Conservation (phyloP, 2,797 vertebrate genomes). For the Tolypeutes matacus region DNA sequence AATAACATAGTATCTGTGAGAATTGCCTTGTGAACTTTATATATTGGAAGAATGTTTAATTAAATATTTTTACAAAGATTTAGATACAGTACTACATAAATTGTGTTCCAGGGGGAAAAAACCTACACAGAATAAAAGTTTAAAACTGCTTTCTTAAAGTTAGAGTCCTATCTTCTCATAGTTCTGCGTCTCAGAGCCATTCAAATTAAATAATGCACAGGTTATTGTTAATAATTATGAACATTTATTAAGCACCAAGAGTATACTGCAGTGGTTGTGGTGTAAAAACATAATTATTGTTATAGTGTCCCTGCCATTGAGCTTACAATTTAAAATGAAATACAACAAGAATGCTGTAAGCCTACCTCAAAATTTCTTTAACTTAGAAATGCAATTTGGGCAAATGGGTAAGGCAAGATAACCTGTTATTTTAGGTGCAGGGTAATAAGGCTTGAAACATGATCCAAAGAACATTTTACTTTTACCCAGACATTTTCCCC, state of each 20-base stretch:
- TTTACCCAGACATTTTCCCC: background rate
- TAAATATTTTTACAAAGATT: background rate
- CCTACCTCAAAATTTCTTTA: slow-evolving; percentile 46
- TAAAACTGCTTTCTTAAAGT: background rate
- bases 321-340: slow-evolving; percentile 77
- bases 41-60: background rate
- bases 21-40: background rate
- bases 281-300: slow-evolving; percentile 66
- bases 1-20: background rate
- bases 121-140: background rate
- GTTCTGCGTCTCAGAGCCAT: slow-evolving; percentile 12
- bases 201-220: slow-evolving; percentile 61
- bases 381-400: slow-evolving; percentile 68
- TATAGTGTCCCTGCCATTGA: slow-evolving; percentile 68
- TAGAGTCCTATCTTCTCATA: background rate
- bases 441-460: slow-evolving; percentile 59
- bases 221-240: slow-evolving; percentile 58
- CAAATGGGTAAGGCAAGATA: slow-evolving; percentile 61
- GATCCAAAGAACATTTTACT: slow-evolving; percentile 40
- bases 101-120: background rate
- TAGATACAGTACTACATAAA: background rate
- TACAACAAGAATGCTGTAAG: slow-evolving; percentile 39
- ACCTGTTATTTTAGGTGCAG: slow-evolving; percentile 57
- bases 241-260: slow-evolving; percentile 82
- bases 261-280: slow-evolving; percentile 66